Base-by-base conservation (phyloP, 1,140 invertebrate genomes). In the Cryptotermes secundus region DNA sequence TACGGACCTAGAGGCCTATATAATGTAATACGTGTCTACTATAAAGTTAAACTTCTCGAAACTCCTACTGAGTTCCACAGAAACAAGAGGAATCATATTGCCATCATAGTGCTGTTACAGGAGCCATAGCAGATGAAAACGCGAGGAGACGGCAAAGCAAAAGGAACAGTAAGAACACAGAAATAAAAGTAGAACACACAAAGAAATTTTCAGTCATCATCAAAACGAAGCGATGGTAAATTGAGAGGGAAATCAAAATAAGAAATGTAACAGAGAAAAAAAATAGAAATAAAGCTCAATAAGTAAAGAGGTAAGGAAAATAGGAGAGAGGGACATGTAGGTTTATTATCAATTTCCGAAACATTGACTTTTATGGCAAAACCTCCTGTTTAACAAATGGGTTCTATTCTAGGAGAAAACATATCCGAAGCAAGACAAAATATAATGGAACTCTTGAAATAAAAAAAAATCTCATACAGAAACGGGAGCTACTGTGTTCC, bases 191-290 rank as follows among this genome's bases (percentile, higher is more conserved):
- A 19, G 53, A 59, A 19, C 19, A 59, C 22, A 19, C 24, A 59
- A 59, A n/a, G n/a, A 59, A 59, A 19, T 4, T 22, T 59, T 59
- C 53, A 59, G 19, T 59, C 53, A n/a, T 59, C 26, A 14, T 19
- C 31, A 81, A 34, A 36, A 42, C 31, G 80, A 42, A 81, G 14
- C 22, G 80, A 12, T 22, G 38, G 80, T 81, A 81, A 81, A 81
- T 81, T 14, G 80, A 81, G 80, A 81, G n/a, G 12, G 80, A 81
- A 81, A 81, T 81, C 24, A 81, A 81, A 81, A 81, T 81, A 81
- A 81, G 80, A 34, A 81, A 81, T 31, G 34, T 42, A 42, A 16
- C 31, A 31, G 38, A 81, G 80, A 24, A 42, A 19, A 81, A 81
- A 81, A 81, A 35, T 35, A 42, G 38, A 42, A 81, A 81, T 22